phyloP scores from a whole-genome alignment of 2,888 invertebrate species.

The Trichopria drosophilae region DNA sequence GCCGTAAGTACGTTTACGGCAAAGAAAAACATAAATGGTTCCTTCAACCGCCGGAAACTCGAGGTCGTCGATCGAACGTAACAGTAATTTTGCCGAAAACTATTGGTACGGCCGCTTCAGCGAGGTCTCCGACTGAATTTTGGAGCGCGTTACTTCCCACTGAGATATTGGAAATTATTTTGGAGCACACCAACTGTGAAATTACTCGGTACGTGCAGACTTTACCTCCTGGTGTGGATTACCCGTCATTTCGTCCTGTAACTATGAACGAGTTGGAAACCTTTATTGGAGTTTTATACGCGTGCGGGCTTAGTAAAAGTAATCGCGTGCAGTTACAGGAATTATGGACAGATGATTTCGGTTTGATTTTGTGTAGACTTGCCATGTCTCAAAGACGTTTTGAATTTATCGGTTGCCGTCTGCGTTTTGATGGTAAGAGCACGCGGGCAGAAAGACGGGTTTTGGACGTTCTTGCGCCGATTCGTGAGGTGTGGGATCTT shows the following conservation, averaged over 20 bases:
- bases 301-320: not conserved
- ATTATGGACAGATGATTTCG: no score
- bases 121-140: no score
- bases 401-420: constrained; percentile 3
- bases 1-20: no score
- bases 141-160: no score
- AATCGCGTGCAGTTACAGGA: not conserved
- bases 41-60: constrained; percentile 10
- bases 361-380: no score
- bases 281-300: not conserved
- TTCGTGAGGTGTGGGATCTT: constrained; percentile 2
- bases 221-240: not conserved
- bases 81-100: constrained; percentile 13
- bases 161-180: no score
- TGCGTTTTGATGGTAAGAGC: constrained; percentile 16
- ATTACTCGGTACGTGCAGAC: not conserved
- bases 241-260: not conserved
- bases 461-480: constrained; percentile 6
- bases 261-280: not conserved
- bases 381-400: no score
- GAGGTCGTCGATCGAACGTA: constrained; percentile 14
- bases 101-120: not conserved
- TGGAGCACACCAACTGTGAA: not conserved
- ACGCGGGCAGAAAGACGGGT: constrained; percentile 11
- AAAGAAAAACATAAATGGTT: constrained; percentile 21